Base-by-base conservation (phyloP, 2,888 invertebrate genomes). In the Cephus nigrinus region DNA sequence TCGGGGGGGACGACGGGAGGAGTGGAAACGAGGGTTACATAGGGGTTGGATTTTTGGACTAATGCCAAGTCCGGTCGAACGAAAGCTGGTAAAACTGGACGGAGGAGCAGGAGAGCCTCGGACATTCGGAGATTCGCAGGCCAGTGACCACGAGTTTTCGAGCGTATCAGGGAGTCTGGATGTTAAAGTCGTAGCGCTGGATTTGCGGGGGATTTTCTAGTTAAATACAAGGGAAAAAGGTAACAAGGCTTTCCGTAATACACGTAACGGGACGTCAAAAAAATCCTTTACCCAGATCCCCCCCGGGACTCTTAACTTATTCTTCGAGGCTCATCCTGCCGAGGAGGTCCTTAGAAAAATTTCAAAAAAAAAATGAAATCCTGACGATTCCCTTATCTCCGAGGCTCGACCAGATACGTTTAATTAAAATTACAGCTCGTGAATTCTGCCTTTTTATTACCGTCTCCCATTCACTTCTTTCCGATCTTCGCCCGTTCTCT, bases 191-290 rank as follows among this genome's bases (percentile, higher is more conserved):
- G 80, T 81, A 80, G 80, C 77, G 73, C 68, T 77, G 82, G 81
- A 82, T 81, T 79, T 81, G 73, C 78, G 76, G 74, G 80, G 80
- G 79, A 80, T 84, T 84, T 83, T 75, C 82, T 81, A 76, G 80
- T 83, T 82, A 82, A 80, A 82, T 81, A 80, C 76, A 81, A 78
- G 76, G 68, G 69, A 74, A 76, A 71, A 55, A 9, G 55, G 55
- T 55, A 55, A 55, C 55, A 15, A 55, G 55, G 0, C 55, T 55
- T 55, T 5, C 55, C 55, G 55, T 2, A 55, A 1, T 55, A 23
- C 23, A 55, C 23, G 55, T 15, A 23, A 23, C 5, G 2, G 23
- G 55, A 55, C 55, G 23, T 5, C 15, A 15, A 23, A 55, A 23
- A 23, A 23, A 5, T 15, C 23, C 23, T 23, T 55, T 23, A 55